Evolutionary conservation across 2,888 invertebrate species (phyloP).

Genomic region (Synergus laeviventris): DNA sequence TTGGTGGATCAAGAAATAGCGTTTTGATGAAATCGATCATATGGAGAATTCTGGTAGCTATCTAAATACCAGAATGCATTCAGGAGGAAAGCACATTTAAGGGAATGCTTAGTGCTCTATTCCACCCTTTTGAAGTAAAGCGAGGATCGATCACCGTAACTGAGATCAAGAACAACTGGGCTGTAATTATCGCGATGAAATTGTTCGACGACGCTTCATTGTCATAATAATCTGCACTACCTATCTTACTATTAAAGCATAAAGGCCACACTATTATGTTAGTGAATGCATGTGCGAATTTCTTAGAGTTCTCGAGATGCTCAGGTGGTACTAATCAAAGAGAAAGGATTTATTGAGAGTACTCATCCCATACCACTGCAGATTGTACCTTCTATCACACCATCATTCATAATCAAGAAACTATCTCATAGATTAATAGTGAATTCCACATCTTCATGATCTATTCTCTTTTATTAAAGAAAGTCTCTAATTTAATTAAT

Average conservation of each 20-base stretch:
- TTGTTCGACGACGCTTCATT: slow-evolving; percentile 42
- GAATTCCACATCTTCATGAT: background rate
- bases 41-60: background rate
- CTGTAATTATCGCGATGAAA: slow-evolving; percentile 44
- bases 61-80: slow-evolving; percentile 16
- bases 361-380: background rate
- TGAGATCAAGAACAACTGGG: slow-evolving; percentile 33
- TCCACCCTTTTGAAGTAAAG: slow-evolving; percentile 20
- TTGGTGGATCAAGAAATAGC: background rate
- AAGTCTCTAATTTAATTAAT: no score
- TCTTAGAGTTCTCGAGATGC: slow-evolving; percentile 31
- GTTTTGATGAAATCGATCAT: slow-evolving; percentile 25
- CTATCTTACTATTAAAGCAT: slow-evolving; percentile 32
- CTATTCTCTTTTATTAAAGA: background rate
- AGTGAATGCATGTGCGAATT: slow-evolving; percentile 8
- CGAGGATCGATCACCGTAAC: slow-evolving; percentile 41
- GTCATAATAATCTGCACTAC: slow-evolving; percentile 41
- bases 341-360: slow-evolving; percentile 6
- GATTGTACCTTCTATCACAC: background rate
- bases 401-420: background rate
- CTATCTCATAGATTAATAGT: no score
- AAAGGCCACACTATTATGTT: slow-evolving; percentile 34
- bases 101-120: slow-evolving; percentile 17
- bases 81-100: background rate
- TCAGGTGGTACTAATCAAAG: background rate